These are phyloP conservation scores for Bufo bufo DNA, from an alignment of 2,113 vertebrate genomes.

Conservation along the genomic window DNA sequence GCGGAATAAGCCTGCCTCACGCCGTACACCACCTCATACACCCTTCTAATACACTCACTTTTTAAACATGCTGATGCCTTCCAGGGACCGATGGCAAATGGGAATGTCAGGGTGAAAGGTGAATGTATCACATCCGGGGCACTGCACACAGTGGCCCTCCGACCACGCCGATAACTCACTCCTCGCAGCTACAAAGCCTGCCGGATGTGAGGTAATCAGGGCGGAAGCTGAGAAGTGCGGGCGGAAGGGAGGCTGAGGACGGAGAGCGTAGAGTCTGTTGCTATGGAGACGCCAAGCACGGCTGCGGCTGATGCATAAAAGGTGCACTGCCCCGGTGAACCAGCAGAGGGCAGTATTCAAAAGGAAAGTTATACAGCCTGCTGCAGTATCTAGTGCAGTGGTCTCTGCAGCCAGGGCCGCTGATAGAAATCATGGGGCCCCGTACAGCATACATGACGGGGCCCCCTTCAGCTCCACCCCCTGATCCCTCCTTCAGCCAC, in stretches of 20 bases:
- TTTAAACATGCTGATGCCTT: constrained; percentile 66
- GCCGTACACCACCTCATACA: no score
- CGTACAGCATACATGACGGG: no score
- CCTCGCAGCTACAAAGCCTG: neutral
- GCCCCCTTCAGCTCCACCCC: no score
- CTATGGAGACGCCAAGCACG: neutral
- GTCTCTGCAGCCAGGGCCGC: no score
- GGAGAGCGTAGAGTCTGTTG: neutral
- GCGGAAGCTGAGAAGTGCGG: constrained; percentile 9
- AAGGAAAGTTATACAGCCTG: neutral
- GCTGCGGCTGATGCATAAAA: neutral
- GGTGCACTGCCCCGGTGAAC: neutral
- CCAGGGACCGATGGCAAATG: constrained; percentile 38
- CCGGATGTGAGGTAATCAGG: neutral
- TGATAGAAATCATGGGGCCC: no score
- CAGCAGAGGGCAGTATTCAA: neutral
- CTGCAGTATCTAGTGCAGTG: neutral
- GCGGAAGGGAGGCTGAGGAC: neutral
- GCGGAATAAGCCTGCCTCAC: no score
- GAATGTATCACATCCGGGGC: constrained; percentile 23
- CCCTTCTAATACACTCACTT: constrained; percentile 62
- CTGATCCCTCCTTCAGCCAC: no score
- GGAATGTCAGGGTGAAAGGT: neutral
- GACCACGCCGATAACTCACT: constrained; percentile 7
- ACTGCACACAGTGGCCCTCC: neutral